Conservation (phyloP, 2,888 invertebrate genomes). For the Chalcosyrphus nemorum region DNA sequence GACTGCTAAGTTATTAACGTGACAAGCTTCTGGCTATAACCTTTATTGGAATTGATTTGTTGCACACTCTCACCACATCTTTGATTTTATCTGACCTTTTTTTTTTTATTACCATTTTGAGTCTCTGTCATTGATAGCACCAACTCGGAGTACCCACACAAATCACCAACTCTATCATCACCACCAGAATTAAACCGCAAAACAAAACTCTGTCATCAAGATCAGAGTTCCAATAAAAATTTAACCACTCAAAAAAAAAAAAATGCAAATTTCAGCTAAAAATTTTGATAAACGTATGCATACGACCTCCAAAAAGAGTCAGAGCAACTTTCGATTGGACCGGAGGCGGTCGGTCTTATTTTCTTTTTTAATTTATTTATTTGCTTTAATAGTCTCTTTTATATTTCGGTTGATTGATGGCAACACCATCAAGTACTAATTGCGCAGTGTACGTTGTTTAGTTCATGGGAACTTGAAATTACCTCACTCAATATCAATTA, state of each 20-base stretch:
- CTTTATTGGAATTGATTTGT: too few species aligned
- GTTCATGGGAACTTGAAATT: conserved; percentile 4
- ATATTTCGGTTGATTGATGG: conserved; percentile 1
- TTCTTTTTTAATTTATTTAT: conserved; percentile 18
- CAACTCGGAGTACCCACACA: too few species aligned
- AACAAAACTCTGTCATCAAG: conserved; percentile 1
- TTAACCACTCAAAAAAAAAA: conserved; percentile 21
- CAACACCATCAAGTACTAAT: not conserved
- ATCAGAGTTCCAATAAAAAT: conserved; percentile 20
- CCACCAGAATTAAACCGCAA: conserved; percentile 20
- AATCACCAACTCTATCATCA: conserved; percentile 7
- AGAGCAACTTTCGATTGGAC: conserved; percentile 51
- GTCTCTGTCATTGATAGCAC: too few species aligned
- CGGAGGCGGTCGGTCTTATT: conserved; percentile 7
- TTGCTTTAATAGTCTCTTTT: not conserved
- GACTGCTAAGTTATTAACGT: too few species aligned
- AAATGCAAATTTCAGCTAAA: conserved; percentile 27
- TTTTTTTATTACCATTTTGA: too few species aligned
- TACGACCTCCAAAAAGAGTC: conserved; percentile 36
- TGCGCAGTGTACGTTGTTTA: not conserved
- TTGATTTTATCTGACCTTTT: too few species aligned
- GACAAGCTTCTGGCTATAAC: too few species aligned
- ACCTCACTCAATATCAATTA: not conserved
- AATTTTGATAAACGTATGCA: not conserved
- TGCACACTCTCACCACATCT: too few species aligned